Conservation (phyloP, 2,113 vertebrate species). For the Chaetodon auriga region DNA sequence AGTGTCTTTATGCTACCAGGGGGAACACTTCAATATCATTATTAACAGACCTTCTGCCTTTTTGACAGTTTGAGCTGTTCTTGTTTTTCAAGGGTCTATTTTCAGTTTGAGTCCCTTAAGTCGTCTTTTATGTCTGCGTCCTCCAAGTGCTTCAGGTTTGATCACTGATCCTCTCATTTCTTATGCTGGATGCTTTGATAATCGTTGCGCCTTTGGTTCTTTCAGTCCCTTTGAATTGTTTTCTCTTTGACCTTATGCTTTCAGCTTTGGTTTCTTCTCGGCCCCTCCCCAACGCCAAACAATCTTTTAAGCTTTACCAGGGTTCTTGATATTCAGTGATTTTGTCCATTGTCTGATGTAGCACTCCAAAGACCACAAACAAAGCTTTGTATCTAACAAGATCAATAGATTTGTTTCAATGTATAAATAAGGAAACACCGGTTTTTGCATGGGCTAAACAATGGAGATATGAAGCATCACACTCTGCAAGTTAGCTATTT, state of each 20-base stretch:
- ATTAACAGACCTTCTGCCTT: conserved; percentile 26
- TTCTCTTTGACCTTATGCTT: conserved; percentile 33
- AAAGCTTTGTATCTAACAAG: not conserved
- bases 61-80: conserved; percentile 25
- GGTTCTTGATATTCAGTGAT: conserved; percentile 12
- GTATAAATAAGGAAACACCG: not conserved
- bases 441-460: no score
- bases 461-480: no score
- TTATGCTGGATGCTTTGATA: conserved; percentile 21
- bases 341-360: not conserved
- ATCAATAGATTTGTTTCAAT: not conserved
- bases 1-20: conserved; percentile 5
- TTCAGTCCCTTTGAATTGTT: conserved; percentile 27
- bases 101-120: conserved; percentile 26
- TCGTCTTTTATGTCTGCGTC: conserved; percentile 43
- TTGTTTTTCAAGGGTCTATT: conserved; percentile 17
- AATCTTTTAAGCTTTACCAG: conserved; percentile 12
- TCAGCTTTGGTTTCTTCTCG: conserved; percentile 17
- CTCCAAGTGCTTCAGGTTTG: conserved; percentile 10
- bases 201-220: conserved; percentile 10
- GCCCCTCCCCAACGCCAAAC: not conserved
- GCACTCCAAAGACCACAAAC: not conserved
- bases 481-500: no score
- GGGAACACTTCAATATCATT: conserved; percentile 1
- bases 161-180: conserved; percentile 11